Evolutionary conservation across 2,888 invertebrate genomes (phyloP).

Genomic region (Eucera pruinosa): DNA sequence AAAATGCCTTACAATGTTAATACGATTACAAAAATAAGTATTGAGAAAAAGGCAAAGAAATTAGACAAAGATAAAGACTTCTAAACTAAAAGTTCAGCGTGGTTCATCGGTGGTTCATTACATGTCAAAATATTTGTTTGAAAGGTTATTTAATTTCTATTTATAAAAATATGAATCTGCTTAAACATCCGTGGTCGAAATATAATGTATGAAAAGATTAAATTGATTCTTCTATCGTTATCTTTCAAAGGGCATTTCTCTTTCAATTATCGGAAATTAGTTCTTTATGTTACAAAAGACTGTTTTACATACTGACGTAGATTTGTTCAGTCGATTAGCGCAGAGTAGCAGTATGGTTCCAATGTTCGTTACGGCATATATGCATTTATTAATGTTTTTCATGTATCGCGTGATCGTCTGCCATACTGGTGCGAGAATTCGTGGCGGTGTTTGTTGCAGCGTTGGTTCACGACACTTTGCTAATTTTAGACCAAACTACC

Average conservation of each 20-base stretch:
- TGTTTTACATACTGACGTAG: neutral
- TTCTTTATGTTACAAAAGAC: neutral
- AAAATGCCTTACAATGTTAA: too few species aligned
- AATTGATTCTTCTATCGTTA: neutral
- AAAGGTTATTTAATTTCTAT: too few species aligned
- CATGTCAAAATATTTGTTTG: too few species aligned
- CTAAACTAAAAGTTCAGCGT: too few species aligned
- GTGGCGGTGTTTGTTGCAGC: neutral
- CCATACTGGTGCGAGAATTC: neutral
- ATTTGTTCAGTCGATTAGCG: neutral
- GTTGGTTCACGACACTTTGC: slow-evolving; percentile 1
- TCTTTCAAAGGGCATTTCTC: neutral
- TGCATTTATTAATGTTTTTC: neutral
- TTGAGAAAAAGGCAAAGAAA: too few species aligned
- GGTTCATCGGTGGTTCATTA: too few species aligned
- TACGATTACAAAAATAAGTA: too few species aligned
- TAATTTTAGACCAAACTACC: neutral
- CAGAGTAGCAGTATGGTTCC: neutral
- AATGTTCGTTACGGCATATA: neutral
- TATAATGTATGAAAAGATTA: neutral
- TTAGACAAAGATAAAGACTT: too few species aligned
- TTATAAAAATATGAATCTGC: too few species aligned
- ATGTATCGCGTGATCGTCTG: slow-evolving; percentile 15
- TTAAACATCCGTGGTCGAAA: too few species aligned
- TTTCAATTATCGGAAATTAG: neutral